Evolutionary conservation across 2,113 vertebrate genomes (phyloP).

Genomic region (Bubo bubo): DNA sequence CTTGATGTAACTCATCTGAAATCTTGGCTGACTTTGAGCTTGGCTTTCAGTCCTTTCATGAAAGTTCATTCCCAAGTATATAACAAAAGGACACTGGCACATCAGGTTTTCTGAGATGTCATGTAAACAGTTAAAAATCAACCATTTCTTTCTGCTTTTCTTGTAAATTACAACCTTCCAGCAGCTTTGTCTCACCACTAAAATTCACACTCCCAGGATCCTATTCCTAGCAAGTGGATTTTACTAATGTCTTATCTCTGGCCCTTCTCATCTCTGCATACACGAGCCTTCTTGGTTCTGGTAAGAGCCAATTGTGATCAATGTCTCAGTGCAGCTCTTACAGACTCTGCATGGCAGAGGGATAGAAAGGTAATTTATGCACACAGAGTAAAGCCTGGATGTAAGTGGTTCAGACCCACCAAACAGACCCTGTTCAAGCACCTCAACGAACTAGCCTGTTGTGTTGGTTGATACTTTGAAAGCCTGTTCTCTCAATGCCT

Average conservation of each 20-base stretch:
- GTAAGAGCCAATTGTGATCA: not conserved
- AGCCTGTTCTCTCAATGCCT: not conserved
- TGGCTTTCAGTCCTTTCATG: not conserved
- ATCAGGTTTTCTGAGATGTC: not conserved
- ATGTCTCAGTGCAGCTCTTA: not conserved
- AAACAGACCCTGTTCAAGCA: not conserved
- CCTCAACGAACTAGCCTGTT: not conserved
- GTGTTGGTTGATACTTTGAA: not conserved
- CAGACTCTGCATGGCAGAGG: not conserved
- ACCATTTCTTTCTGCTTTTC: not conserved
- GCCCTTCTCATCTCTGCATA: not conserved
- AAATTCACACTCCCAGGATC: not conserved
- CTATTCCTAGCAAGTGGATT: not conserved
- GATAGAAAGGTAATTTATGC: not conserved
- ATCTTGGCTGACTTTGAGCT: not conserved
- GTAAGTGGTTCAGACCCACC: not conserved
- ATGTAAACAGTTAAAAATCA: not conserved
- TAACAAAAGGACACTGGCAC: not conserved
- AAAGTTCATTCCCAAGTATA: not conserved
- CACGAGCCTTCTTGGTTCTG: not conserved
- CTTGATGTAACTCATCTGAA: not conserved
- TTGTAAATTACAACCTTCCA: not conserved
- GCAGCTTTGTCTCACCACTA: not conserved
- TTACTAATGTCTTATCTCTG: not conserved
- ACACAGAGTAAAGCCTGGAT: not conserved